Percentiles rank a stretch among this genome's conserved stretches.
Conservation (phyloP, 2,797 vertebrate genomes). For the Eulemur albifrons region DNA sequence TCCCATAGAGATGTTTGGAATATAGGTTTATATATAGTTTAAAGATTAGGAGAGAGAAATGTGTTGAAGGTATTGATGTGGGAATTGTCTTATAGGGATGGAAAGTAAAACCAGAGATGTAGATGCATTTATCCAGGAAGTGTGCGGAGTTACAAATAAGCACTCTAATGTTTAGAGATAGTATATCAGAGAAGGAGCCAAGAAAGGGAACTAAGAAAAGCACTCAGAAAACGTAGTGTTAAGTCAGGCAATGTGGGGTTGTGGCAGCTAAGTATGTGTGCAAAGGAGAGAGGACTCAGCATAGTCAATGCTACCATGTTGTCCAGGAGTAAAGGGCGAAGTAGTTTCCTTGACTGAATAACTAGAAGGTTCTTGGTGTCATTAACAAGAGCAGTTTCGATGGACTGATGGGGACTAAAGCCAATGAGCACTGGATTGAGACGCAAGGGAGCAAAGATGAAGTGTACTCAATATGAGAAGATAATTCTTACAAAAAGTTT, state of each 20-base stretch:
- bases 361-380: background rate
- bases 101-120: background rate
- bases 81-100: background rate
- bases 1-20: background rate
- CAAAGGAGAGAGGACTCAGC: background rate
- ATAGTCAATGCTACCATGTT: background rate
- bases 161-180: background rate
- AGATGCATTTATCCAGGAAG: background rate
- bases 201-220: background rate
- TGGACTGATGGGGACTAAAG: background rate
- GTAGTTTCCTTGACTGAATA: background rate
- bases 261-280: fast-evolving
- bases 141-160: background rate
- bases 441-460: background rate
- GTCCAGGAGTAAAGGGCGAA: background rate
- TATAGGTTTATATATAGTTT: background rate
- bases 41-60: background rate
- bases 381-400: background rate
- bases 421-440: background rate
- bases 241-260: background rate
- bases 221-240: background rate
- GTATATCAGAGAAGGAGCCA: background rate
- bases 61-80: background rate
- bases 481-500: constrained; percentile 4
- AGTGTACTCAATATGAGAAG: background rate